Percentiles rank a stretch among this genome's conserved stretches.
These are phyloP conservation scores for Clunio marinus DNA, from an alignment of 2,888 invertebrate species.

Conservation along the genomic window DNA sequence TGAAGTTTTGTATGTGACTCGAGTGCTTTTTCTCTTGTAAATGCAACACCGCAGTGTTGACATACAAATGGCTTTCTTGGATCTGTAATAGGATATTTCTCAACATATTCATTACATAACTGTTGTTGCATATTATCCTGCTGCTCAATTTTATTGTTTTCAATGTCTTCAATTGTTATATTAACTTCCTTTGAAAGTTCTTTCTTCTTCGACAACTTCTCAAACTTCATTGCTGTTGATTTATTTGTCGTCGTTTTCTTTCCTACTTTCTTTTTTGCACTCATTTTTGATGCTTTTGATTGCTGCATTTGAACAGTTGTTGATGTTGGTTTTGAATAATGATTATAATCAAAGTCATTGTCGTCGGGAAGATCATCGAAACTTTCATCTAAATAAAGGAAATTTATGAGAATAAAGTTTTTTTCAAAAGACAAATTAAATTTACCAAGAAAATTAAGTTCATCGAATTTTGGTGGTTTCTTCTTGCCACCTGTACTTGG, in stretches of 20 bases:
- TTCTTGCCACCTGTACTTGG: conserved; percentile 48
- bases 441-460: conserved; percentile 21
- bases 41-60: conserved; percentile 68
- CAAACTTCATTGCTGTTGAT: background rate
- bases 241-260: too few species aligned
- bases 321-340: conserved; percentile 31
- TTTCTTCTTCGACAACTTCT: conserved; percentile 3
- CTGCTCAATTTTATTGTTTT: background rate
- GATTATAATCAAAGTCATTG: conserved; percentile 32
- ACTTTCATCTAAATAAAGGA: background rate
- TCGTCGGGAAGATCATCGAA: conserved; percentile 12
- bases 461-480: conserved; percentile 19
- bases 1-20: conserved; percentile 62
- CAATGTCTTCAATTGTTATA: background rate
- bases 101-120: background rate
- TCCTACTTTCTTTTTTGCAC: conserved; percentile 15
- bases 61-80: conserved; percentile 77
- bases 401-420: background rate
- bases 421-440: background rate
- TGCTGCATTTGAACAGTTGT: background rate
- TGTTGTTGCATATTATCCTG: background rate
- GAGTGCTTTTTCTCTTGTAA: conserved; percentile 76
- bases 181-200: background rate
- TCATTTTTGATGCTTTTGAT: background rate
- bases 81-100: conserved; percentile 59